Base-by-base conservation (phyloP, 2,888 invertebrate species). In the Lamellibrachia satsuma region DNA sequence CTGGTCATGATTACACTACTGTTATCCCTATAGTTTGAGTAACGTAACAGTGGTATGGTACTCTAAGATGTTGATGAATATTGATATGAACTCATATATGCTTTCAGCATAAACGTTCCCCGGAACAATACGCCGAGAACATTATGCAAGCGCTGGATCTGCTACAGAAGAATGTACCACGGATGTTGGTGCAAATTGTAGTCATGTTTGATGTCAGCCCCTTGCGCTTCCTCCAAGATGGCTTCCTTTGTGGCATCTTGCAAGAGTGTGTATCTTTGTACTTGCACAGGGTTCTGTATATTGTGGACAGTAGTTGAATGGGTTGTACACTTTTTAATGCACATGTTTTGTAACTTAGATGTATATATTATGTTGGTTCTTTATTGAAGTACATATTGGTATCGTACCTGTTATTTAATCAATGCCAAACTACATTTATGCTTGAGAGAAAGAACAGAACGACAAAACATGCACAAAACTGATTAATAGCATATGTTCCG, bases 181-280 rank as follows among this genome's bases (percentile, higher is more conserved):
- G 95, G 90, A 95, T 95, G 9, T 95, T 96, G 92, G 95, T 96
- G 57, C 96, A 96, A 92, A 93, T 96, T 52, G 96, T 96, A 3
- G 94, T 95, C 92, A 95, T 96, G 52, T 94, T 96, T 7, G 95
- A 96, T 93, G 95, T 96, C 92, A 94, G 95, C 52, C 95, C 95
- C 90, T 93, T 95, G 7, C 94, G 95, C n/a, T 93, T 94, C 57
- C 91, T 95, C 90, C 93, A 94, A 91, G 93, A 91, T 90, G 94
- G 93, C 75, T 93, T 95, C 55, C 93, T 95, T 92, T 96, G 96
- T 93, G 94, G 93, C 90, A 91, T 95, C 9, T 94, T 95, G 4
- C 95, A 95, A 52, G 92, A 91, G 95, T 95, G 93, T 94, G 92
- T 52, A 7, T 52, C 3, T 52, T 9, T 11, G 15, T 52, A 22